These are phyloP conservation scores for Diacarnus erythraeanus DNA, from an alignment of 37 sponge, comb jelly and placozoan species.

Conservation along the genomic window DNA sequence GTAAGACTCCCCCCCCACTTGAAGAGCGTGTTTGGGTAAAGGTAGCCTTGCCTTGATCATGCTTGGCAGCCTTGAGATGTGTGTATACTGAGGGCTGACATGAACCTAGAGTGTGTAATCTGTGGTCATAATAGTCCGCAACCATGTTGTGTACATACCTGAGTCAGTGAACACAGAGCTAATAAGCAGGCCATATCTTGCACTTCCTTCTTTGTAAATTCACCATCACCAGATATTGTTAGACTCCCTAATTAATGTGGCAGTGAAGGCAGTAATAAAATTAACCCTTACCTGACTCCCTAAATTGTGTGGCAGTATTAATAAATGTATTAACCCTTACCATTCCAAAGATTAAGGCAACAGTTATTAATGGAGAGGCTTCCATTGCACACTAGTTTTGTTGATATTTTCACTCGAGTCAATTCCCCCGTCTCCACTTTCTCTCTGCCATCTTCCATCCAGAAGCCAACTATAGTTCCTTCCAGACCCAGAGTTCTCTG, in stretches of 20 bases:
- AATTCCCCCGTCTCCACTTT: constrained; percentile 2
- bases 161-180: neutral
- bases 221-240: neutral
- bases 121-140: neutral
- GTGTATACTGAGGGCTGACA: constrained; percentile 6
- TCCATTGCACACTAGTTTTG: neutral
- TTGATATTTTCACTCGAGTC: neutral
- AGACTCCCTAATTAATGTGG: neutral
- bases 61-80: constrained; percentile 13
- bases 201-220: neutral
- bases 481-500: neutral
- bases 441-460: constrained; percentile 8
- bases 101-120: constrained; percentile 1
- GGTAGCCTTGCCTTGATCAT: constrained; percentile 21
- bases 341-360: constrained; percentile 25
- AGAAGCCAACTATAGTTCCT: neutral
- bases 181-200: constrained; percentile 36
- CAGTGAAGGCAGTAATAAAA: no score
- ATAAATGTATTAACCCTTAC: no score
- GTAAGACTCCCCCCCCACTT: neutral
- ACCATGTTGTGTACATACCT: neutral
- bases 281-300: neutral
- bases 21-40: neutral
- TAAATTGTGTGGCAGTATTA: neutral
- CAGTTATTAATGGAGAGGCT: no score